Conservation (phyloP, 2,797 vertebrate species). For the Etheostoma perlongum region DNA sequence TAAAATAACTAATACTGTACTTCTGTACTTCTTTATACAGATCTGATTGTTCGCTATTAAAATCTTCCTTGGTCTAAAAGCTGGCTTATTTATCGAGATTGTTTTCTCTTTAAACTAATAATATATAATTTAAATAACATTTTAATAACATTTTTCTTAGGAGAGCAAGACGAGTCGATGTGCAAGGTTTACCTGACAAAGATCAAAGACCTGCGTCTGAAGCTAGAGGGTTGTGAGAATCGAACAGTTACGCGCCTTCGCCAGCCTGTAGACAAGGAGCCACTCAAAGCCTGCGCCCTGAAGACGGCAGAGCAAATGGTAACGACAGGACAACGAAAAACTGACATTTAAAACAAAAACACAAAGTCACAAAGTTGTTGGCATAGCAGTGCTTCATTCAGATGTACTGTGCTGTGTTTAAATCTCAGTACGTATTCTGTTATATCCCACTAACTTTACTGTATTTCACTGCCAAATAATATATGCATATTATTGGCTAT, state of each 20-base stretch:
- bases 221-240: slow-evolving; percentile 90
- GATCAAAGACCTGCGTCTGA: slow-evolving; percentile 92
- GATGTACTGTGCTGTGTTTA: background rate
- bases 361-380: background rate
- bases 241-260: slow-evolving; percentile 89
- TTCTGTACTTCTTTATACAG: slow-evolving; percentile 4
- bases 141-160: slow-evolving; percentile 64
- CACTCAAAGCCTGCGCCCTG: slow-evolving; percentile 87
- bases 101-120: background rate
- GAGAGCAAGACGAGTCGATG: slow-evolving; percentile 91
- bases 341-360: background rate
- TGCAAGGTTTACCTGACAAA: slow-evolving; percentile 90
- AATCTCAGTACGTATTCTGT: background rate
- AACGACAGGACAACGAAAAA: background rate
- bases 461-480: background rate
- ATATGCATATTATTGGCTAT: background rate
- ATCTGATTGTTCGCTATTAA: background rate
- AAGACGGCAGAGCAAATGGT: slow-evolving; percentile 93
- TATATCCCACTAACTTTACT: background rate
- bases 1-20: background rate
- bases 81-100: background rate
- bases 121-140: no score
- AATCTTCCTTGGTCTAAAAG: slow-evolving; percentile 6
- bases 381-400: background rate
- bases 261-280: slow-evolving; percentile 88